These are phyloP conservation scores for Chloroceryle inda DNA, from an alignment of 2,797 vertebrate genomes.

Conservation along the genomic window DNA sequence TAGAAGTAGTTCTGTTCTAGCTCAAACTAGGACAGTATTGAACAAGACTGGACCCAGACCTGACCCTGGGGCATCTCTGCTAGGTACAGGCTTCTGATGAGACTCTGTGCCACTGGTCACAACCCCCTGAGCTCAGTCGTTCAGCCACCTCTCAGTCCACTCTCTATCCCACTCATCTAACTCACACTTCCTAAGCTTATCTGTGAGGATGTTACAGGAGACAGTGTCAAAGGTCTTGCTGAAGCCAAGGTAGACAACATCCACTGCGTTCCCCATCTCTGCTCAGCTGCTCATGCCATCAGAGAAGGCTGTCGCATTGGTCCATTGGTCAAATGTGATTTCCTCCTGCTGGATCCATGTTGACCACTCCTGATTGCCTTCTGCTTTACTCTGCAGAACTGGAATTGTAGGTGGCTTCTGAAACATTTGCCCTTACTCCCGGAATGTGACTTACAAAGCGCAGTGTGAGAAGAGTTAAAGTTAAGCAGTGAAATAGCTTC, in stretches of 20 bases:
- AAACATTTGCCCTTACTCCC: background rate
- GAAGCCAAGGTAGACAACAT: background rate
- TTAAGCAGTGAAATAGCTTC: conserved; percentile 21
- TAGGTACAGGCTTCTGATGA: background rate
- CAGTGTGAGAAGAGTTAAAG: background rate
- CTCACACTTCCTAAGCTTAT: background rate
- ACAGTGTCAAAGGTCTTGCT: background rate
- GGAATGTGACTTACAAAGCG: background rate
- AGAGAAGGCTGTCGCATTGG: background rate
- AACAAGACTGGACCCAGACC: background rate
- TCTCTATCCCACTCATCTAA: background rate
- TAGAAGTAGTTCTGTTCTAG: background rate
- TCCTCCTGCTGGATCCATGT: background rate
- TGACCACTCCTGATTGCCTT: background rate
- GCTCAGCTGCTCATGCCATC: background rate
- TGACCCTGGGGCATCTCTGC: background rate
- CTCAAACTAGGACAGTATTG: background rate
- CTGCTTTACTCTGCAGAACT: background rate
- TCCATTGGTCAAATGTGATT: background rate
- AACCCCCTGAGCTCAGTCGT: background rate
- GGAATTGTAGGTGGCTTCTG: background rate
- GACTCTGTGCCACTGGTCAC: background rate
- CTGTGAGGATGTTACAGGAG: background rate
- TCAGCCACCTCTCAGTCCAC: background rate
- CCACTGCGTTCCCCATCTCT: background rate